Evolutionary conservation across 1,140 invertebrate species (phyloP).

Genomic region (Euglossa dilemma): DNA sequence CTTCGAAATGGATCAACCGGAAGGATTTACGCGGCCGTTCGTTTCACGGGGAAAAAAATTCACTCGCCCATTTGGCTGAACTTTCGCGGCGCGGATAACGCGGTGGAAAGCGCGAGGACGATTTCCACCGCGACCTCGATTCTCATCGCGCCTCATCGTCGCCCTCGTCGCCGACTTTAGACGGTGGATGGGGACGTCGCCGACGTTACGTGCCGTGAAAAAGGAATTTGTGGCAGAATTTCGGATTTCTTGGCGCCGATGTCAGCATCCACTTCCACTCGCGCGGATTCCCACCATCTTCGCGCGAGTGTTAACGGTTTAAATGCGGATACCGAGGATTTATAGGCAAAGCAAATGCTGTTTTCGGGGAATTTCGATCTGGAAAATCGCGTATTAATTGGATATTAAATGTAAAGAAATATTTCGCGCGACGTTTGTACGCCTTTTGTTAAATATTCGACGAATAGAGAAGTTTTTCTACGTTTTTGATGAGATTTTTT

Average conservation of each 20-base stretch:
- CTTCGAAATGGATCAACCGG: constrained; percentile 15
- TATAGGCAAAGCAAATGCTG: no score
- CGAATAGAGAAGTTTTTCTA: no score
- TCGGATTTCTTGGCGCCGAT: constrained; percentile 67
- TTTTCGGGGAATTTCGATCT: no score
- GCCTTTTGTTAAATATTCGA: no score
- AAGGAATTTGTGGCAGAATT: constrained; percentile 65
- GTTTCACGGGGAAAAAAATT: constrained; percentile 27
- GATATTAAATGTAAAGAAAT: no score
- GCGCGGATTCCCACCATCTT: constrained; percentile 19
- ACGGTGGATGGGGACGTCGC: constrained; percentile 47
- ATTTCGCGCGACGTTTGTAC: no score
- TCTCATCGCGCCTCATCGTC: constrained; percentile 55
- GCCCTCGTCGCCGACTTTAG: constrained; percentile 48
- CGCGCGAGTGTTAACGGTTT: constrained; percentile 30
- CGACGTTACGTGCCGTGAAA: constrained; percentile 65
- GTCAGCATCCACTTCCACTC: constrained; percentile 45
- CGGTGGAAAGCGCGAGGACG: constrained; percentile 43
- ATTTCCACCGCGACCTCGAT: constrained; percentile 60
- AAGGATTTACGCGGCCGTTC: constrained; percentile 29
- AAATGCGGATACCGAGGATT: not conserved
- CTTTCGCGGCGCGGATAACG: constrained; percentile 32
- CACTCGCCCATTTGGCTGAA: constrained; percentile 39
- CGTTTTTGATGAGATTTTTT: no score
- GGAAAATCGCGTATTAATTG: no score